Evolutionary conservation across 2,888 invertebrate species (phyloP).

Genomic region (Cyclophora punctaria): DNA sequence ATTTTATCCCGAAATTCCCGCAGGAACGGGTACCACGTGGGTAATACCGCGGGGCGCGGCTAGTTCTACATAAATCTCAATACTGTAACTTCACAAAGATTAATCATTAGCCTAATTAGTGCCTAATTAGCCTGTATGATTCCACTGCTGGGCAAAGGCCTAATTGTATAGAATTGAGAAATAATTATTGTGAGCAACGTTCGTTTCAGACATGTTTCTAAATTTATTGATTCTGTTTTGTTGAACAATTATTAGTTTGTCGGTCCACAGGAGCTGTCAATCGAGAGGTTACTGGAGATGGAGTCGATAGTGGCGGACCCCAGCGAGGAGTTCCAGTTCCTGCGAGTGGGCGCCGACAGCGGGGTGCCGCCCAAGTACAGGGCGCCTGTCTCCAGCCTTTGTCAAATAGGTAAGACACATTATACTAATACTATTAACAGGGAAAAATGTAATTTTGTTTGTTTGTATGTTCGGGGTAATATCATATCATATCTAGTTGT

Average conservation of each 20-base stretch:
- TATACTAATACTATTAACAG: too few species aligned
- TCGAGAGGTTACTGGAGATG: conserved; percentile 94
- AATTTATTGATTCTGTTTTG: background rate
- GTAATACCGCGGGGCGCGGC: too few species aligned
- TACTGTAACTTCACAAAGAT: too few species aligned
- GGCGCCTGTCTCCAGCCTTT: conserved; percentile 68
- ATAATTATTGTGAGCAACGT: background rate
- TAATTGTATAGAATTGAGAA: background rate
- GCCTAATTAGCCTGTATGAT: too few species aligned
- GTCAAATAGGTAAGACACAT: conserved; percentile 58
- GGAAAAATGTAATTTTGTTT: too few species aligned
- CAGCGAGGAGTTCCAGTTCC: conserved; percentile 66
- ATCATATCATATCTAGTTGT: too few species aligned
- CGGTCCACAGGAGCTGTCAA: conserved; percentile 85
- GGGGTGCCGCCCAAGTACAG: conserved; percentile 73
- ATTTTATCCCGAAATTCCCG: too few species aligned
- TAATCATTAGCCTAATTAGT: too few species aligned
- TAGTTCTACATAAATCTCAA: too few species aligned
- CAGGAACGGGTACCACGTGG: too few species aligned
- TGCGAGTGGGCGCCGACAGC: conserved; percentile 75
- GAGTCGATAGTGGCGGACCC: conserved; percentile 77
- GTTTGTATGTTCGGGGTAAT: too few species aligned
- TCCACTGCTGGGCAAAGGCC: too few species aligned
- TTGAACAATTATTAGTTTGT: background rate
- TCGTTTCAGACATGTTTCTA: background rate